Base-by-base conservation (phyloP, 2,888 invertebrate species). In the Axea sp. region DNA sequence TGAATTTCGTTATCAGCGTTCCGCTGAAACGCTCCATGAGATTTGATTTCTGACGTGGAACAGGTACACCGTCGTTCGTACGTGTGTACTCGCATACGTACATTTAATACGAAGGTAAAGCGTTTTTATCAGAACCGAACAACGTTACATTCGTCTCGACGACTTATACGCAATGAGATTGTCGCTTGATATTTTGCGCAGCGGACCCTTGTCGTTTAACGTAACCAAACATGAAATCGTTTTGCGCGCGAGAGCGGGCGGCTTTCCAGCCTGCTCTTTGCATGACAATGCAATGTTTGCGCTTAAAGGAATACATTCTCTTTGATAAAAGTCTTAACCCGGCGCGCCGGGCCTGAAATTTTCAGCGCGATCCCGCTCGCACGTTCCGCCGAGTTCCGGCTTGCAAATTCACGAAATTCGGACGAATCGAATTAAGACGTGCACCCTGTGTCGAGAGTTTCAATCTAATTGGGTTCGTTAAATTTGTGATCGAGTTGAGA, bases 301-400 rank as follows among this genome's bases (percentile, higher is more conserved):
- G 69, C 49, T 69, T 60, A 53, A 65, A 60, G 49, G 60, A 68
- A 73, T 73, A 68, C 30, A 69, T 65, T 60, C 65, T 41, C 69
- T 74, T 74, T 69, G 74, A 69, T 53, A 69, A 69, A 64, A 64
- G 57, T 62, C 68, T 73, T 59, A 60, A 59, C 28, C 28, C 47
- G 26, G 12, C 31, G 37, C 22, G 9, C 24, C 12, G 5, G 30
- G 22, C 7, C 51, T 41, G 7, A 67, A 57, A 57, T 30, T 67
- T 47, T 31, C 43, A 67, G 6, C 30, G 15, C 41, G 17, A 33
- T n/a, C n/a, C n/a, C 19, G 6, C 5, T 14, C 15, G 7, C 15
- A 15, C 4, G 28, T 37, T 31, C 30, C 11, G 30, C 22, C 22
- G 8, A 8, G 8, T 2, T 22, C 17, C 8, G 28, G 8, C 19